These are phyloP conservation scores for Drosophila nannoptera DNA, from an alignment of 1,140 invertebrate species.

Conservation along the genomic window DNA sequence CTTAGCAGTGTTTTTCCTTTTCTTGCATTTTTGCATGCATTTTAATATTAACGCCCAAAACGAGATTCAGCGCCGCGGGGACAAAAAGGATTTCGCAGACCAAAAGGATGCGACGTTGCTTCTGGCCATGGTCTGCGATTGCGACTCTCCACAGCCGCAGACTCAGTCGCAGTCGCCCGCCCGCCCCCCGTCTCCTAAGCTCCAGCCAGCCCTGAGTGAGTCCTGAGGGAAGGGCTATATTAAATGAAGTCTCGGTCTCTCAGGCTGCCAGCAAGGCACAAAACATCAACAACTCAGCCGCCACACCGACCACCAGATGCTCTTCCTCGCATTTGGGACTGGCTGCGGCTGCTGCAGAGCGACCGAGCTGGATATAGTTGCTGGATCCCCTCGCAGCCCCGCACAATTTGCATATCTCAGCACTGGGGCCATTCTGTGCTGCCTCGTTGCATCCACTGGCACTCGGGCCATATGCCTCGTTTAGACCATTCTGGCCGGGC, in stretches of 20 bases:
- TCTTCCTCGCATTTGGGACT: background rate
- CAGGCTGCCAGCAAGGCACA: constrained; percentile 27
- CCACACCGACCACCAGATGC: background rate
- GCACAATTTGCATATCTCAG: no score
- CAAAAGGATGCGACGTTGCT: constrained; percentile 70
- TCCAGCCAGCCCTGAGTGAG: background rate
- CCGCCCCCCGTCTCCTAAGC: background rate
- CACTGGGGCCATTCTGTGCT: no score
- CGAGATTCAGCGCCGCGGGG: constrained; percentile 61
- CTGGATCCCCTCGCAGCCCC: no score
- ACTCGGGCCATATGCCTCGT: background rate
- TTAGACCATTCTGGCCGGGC: background rate
- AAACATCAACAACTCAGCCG: constrained; percentile 11
- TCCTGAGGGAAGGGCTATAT: constrained; percentile 60
- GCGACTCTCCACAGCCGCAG: constrained; percentile 39
- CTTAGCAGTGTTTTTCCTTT: constrained; percentile 10
- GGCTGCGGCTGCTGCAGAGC: no score
- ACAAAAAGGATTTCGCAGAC: constrained; percentile 69
- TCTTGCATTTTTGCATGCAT: constrained; percentile 72
- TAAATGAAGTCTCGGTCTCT: constrained; percentile 67
- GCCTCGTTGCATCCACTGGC: no score
- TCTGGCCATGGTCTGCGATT: constrained; percentile 69
- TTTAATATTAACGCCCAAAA: constrained; percentile 72
- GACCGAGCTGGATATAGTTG: no score
- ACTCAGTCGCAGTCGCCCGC: no score